phyloP scores from a whole-genome alignment of 2,113 vertebrate species.

The Peromyscus leucopus region DNA sequence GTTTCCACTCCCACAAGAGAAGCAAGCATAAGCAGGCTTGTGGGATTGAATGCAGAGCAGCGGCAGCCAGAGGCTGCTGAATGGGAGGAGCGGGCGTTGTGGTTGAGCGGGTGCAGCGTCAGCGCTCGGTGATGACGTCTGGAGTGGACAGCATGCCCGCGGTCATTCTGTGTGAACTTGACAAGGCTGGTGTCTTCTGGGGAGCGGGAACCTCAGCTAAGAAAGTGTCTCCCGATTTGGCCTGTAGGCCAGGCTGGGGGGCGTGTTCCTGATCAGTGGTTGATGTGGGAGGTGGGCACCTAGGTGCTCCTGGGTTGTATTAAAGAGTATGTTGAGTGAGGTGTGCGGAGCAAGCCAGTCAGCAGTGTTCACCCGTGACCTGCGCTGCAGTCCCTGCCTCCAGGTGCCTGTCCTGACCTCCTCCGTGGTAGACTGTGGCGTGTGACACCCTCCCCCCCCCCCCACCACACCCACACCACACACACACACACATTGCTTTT shows the following conservation, averaged over 20 bases:
- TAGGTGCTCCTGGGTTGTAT: not conserved
- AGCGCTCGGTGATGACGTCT: not conserved
- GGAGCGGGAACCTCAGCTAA: not conserved
- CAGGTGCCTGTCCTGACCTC: not conserved
- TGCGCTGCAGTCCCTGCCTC: not conserved
- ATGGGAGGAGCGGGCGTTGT: rapidly evolving
- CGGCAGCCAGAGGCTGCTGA: not conserved
- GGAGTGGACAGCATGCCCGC: not conserved
- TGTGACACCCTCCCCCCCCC: not conserved
- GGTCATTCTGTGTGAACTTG: not conserved
- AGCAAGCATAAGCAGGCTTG: not conserved
- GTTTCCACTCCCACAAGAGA: not conserved
- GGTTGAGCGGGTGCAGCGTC: not conserved
- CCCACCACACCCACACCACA: no score
- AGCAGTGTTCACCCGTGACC: not conserved
- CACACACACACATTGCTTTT: not conserved
- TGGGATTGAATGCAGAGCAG: no score
- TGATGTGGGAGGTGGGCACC: not conserved
- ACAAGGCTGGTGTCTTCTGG: not conserved
- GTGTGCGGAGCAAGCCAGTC: not conserved
- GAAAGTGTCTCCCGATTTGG: not conserved
- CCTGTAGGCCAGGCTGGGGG: not conserved
- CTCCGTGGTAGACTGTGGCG: not conserved
- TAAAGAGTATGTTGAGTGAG: not conserved
- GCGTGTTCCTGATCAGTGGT: not conserved